Base-by-base conservation (phyloP, 23 tunicate species). In the Phallusia fumigata region DNA sequence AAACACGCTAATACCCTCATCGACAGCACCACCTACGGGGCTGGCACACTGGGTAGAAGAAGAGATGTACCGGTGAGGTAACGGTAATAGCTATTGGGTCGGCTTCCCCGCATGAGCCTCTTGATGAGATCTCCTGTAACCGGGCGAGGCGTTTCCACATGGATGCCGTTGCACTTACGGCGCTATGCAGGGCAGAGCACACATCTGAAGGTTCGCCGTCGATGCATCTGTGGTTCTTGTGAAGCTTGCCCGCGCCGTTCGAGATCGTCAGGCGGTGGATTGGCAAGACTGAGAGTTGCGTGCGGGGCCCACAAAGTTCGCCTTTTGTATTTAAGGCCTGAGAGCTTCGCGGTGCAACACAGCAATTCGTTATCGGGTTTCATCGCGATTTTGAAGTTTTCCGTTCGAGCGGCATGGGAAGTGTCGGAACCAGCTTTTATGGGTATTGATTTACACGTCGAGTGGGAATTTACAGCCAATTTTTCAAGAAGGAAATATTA, bases 1-100 rank as follows among this genome's bases (percentile, higher is more conserved):
- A 24, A 58, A 13, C 69, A 58, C 28, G 69, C 69, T 58, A 58
- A 58, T 58, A 58, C 69, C 26, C 28, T 24, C 28, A 58, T 24
- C 69, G 69, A 22, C 28, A 58, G 69, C 69, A 58, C 69, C 69
- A 58, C 69, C 69, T 58, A 58, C 69, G 28, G 69, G 28, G 47
- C 15, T 13, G 69, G 28, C 69, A 21, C 28, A 22, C 28, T 24
- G 16, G 28, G 28, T 58, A 58, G 69, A 24, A 22, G 28, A 22
- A 58, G 28, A 58, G 28, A 22, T 58, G 69, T 58, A 58, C 13
- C 28, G 13, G 28, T 24, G 28, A 24, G 69, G 69, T 58, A 58
- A 58, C 69, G 69, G 69, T 58, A 58, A 58, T 58, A 58, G 69
- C 26, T 24, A 24, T 24, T 24, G 69, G 28, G 69, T 24, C 26